Percentiles rank a stretch among this genome's conserved stretches.
These are phyloP conservation scores for Phalanger gymnotis DNA, from an alignment of 2,797 vertebrate species.

Conservation along the genomic window DNA sequence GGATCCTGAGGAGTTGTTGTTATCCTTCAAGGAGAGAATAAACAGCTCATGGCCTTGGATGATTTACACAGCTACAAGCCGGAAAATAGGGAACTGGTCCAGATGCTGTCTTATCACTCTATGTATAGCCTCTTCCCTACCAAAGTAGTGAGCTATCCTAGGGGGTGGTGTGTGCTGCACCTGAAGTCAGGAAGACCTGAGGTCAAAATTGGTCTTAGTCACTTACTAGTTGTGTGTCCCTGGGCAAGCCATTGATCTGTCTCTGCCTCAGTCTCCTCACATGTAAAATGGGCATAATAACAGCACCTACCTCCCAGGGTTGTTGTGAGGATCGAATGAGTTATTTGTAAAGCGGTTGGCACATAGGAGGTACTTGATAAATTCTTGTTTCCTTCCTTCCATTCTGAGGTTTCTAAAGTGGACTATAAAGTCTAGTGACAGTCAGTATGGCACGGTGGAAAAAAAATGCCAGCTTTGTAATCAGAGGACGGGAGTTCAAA, in stretches of 20 bases:
- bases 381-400: not conserved
- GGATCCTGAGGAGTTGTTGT: not conserved
- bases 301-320: not conserved
- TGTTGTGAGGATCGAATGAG: not conserved
- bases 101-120: constrained; percentile 63
- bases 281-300: not conserved
- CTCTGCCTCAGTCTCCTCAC: not conserved
- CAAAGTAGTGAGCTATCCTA: constrained; percentile 67
- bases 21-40: not conserved
- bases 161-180: not conserved
- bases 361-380: not conserved
- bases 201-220: not conserved
- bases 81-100: constrained; percentile 26
- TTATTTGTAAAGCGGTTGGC: not conserved
- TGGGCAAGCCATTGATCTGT: not conserved
- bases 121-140: constrained; percentile 75
- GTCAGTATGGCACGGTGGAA: not conserved
- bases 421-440: not conserved
- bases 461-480: not conserved
- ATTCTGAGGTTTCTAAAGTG: not conserved
- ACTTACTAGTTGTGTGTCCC: not conserved
- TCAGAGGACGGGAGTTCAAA: not conserved
- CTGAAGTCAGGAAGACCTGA: not conserved
- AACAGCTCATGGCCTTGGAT: not conserved
- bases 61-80: constrained; percentile 8